Conservation (phyloP, 2,113 vertebrate species). For the Scopus umbretta region DNA sequence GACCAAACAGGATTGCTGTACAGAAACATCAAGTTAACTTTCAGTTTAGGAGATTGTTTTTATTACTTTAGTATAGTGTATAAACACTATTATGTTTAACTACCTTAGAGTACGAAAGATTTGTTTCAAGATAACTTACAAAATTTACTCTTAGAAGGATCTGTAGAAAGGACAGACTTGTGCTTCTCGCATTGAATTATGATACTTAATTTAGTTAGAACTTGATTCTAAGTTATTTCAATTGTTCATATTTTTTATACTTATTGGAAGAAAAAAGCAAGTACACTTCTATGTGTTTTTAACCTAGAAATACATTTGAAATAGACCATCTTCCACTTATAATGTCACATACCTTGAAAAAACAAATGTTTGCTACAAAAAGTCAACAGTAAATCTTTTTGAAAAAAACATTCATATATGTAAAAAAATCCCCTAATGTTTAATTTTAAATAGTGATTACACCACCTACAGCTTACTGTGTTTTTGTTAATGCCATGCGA, state of each 20-base stretch:
- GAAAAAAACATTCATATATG: neutral
- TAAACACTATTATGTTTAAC: too few species aligned
- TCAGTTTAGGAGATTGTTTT: neutral
- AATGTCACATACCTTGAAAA: conserved; percentile 73
- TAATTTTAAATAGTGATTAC: neutral
- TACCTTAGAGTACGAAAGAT: neutral
- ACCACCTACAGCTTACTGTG: conserved; percentile 75
- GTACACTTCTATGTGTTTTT: neutral
- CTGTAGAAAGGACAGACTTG: neutral
- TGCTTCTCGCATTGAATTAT: neutral
- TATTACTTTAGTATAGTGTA: too few species aligned
- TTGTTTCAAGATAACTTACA: neutral
- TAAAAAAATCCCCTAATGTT: neutral
- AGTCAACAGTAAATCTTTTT: neutral
- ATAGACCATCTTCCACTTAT: conserved; percentile 58
- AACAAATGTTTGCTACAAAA: conserved; percentile 18
- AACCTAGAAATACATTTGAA: neutral
- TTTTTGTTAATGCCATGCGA: conserved; percentile 87
- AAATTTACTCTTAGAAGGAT: neutral
- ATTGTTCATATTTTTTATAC: neutral
- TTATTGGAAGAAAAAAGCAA: neutral
- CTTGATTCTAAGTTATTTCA: neutral
- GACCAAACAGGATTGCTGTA: neutral
- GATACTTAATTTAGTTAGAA: neutral
- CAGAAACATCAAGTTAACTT: neutral